Evolutionary conservation across 2,888 invertebrate genomes (phyloP), one percentile per base, ranked within the genome.

Genomic region (Conus canariensis): DNA sequence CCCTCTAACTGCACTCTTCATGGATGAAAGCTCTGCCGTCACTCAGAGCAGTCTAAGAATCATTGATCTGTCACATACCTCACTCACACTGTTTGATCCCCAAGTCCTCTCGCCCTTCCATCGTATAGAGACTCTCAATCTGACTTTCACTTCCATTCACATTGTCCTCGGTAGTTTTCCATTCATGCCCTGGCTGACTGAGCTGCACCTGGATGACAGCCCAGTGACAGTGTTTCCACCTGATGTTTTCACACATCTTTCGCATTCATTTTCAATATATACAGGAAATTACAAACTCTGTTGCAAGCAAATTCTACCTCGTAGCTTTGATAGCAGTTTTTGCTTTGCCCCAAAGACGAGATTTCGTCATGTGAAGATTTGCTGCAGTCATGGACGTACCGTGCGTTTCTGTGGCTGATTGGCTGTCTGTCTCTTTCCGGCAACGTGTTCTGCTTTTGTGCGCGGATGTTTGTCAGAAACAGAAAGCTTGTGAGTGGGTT

Each of bases 281-380:
- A 22, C 82, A 8, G 25, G 25, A 0, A 83, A 83, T 22, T 83
- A 83, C 12, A 83, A 83, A 83, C 22, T 83, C 8, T 83, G 82
- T 56, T 83, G 82, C 25, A 19, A 56, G 6, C 19, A 83, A 19
- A 83, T 83, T 58, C 58, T 83, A 10, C 82, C 82, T 10, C 19
- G 22, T 22, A 19, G 25, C 10, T 83, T 56, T 83, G 58, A 83
- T 22, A 25, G 10, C 3, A 58, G 8, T 6, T 83, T 22, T 8
- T 83, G 82, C 19, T 58, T 22, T 56, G 82, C 58, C 58, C 82
- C 14, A 83, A 83, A 83, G 82, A 83, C 25, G 82, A 83, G 19
- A 19, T 82, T 45, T 82, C 82, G 7, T 82, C 82, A 0, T 82
- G 82, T 56, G 56, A 82, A 19, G 82, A 82, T 82, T 56, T 82